phyloP scores from a whole-genome alignment of 2,113 vertebrate species.

The Equus przewalskii region DNA sequence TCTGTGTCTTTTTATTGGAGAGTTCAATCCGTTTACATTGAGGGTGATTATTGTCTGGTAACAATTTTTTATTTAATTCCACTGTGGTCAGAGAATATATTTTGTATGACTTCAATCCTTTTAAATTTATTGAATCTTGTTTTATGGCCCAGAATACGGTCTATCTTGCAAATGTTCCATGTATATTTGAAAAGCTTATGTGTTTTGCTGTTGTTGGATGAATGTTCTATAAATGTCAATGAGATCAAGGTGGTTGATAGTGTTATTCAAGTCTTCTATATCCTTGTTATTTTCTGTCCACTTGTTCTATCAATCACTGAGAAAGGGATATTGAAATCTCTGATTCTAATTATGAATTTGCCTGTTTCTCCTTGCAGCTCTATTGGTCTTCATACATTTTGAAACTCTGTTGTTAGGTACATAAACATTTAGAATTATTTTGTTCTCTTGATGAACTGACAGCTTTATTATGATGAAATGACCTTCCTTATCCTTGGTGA shows the following conservation, averaged over 20 bases:
- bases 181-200: constrained; percentile 1
- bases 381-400: not conserved
- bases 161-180: not conserved
- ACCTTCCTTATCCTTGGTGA: not conserved
- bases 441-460: not conserved
- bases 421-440: not conserved
- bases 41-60: not conserved
- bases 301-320: not conserved
- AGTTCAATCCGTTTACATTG: no score
- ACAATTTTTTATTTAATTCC: constrained; percentile 48
- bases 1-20: no score
- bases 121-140: not conserved
- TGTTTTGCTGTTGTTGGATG: not conserved
- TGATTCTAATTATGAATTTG: not conserved
- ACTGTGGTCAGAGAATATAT: not conserved
- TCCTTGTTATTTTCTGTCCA: not conserved
- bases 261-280: not conserved
- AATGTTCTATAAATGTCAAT: not conserved
- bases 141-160: constrained; percentile 33
- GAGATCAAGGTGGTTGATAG: not conserved
- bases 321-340: constrained; percentile 8
- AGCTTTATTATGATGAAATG: not conserved
- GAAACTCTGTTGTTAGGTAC: not conserved
- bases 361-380: constrained; percentile 24
- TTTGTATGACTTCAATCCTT: not conserved